Evolutionary conservation across 2,888 invertebrate species (phyloP).

Genomic region (Chelonus formosanus): DNA sequence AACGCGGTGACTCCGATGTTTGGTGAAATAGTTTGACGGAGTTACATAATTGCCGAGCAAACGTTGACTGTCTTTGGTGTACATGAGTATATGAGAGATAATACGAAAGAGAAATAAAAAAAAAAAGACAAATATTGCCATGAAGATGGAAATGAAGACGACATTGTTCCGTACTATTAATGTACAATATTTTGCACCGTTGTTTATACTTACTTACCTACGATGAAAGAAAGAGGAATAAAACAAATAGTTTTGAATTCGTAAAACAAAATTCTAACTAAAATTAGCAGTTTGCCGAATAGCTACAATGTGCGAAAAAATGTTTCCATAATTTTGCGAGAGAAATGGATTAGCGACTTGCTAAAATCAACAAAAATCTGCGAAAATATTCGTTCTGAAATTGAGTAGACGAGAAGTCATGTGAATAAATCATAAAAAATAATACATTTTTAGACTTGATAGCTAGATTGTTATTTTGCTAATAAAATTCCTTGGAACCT

Average conservation of each 20-base stretch:
- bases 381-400: conserved; percentile 1
- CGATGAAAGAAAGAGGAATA: too few species aligned
- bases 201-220: neutral
- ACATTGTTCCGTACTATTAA: neutral
- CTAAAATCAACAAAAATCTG: conserved; percentile 24
- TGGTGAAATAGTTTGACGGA: conserved; percentile 63
- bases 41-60: conserved; percentile 62
- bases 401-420: neutral
- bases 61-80: conserved; percentile 58
- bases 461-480: too few species aligned
- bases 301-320: conserved; percentile 14
- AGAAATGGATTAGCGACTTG: conserved; percentile 24
- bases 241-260: neutral
- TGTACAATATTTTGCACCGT: conserved; percentile 7
- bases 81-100: conserved; percentile 5
- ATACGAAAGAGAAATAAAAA: neutral
- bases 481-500: too few species aligned
- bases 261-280: neutral
- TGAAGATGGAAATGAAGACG: conserved; percentile 26
- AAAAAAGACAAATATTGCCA: conserved; percentile 6
- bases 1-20: conserved; percentile 54
- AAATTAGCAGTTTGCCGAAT: conserved; percentile 25
- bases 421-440: too few species aligned
- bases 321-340: conserved; percentile 19
- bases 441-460: too few species aligned